A percentile compares a stretch with the other conserved stretches of the same genome.
Conservation (phyloP, 2,888 invertebrate species). For the Plemyria rubiginata region DNA sequence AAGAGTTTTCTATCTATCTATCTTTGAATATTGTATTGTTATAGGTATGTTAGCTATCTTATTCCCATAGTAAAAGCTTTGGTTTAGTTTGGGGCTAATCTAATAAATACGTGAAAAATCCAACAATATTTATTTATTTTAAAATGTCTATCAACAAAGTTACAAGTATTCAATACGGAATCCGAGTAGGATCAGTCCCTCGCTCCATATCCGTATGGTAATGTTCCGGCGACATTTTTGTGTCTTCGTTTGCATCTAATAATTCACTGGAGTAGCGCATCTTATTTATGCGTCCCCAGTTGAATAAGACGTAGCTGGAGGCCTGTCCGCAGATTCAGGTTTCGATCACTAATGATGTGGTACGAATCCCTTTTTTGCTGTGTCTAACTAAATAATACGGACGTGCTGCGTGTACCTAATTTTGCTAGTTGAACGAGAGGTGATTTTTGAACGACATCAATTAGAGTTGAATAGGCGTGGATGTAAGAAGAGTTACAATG, state of each 20-base stretch:
- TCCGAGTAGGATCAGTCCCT: slow-evolving; percentile 7
- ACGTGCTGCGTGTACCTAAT: slow-evolving; percentile 64
- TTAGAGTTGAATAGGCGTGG: slow-evolving; percentile 5
- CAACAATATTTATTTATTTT: too few species aligned
- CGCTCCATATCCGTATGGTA: slow-evolving; percentile 72
- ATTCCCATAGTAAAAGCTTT: too few species aligned
- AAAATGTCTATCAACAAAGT: neutral
- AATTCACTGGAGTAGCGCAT: slow-evolving; percentile 68
- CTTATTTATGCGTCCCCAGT: slow-evolving; percentile 69
- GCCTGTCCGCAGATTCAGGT: slow-evolving; percentile 64
- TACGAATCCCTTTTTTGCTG: slow-evolving; percentile 72
- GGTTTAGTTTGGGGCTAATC: too few species aligned
- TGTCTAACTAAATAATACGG: slow-evolving; percentile 71
- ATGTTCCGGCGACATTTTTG: slow-evolving; percentile 74
- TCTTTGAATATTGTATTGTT: too few species aligned
- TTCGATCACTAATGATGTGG: slow-evolving; percentile 77
- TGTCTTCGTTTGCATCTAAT: slow-evolving; percentile 80
- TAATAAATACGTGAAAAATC: too few species aligned
- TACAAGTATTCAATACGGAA: slow-evolving; percentile 2
- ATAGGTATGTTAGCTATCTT: too few species aligned
- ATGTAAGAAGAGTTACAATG: too few species aligned
- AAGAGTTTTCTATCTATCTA: too few species aligned
- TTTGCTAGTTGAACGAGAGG: slow-evolving; percentile 46
- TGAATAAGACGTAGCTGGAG: slow-evolving; percentile 68
- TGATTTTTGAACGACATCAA: slow-evolving; percentile 29